Conservation (phyloP, 1,140 invertebrate species). For the Aphelenchoides besseyi region DNA sequence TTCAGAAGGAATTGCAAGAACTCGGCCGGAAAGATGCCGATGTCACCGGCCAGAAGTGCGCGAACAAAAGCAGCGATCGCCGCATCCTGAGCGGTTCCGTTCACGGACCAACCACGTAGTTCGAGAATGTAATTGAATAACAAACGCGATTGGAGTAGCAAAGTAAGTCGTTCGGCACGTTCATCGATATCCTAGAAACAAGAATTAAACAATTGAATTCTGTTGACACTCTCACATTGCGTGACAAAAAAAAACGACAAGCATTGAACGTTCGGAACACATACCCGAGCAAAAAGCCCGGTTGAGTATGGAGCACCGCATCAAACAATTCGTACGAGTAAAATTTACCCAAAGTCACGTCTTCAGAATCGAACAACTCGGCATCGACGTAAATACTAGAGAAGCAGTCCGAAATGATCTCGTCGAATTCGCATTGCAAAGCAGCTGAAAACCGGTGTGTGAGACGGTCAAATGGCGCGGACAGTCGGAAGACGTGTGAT, state of each 20-base stretch:
- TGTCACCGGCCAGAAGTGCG: not conserved
- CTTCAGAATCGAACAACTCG: not conserved
- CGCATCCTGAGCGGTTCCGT: not conserved
- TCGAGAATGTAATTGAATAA: slow-evolving; percentile 11
- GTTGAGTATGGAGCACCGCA: not conserved
- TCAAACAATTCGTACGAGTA: slow-evolving; percentile 15
- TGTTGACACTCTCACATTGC: not conserved
- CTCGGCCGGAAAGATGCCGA: not conserved
- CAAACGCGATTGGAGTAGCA: not conserved
- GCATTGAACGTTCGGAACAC: slow-evolving; percentile 9
- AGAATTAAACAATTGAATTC: not conserved
- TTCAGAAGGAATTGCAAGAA: slow-evolving; percentile 9
- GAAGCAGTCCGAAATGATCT: slow-evolving; percentile 10
- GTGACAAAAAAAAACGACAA: not conserved
- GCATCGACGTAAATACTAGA: not conserved
- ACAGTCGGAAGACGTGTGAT: not conserved
- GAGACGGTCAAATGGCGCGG: not conserved
- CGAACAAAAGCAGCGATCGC: not conserved
- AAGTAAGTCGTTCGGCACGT: not conserved
- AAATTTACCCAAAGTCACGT: not conserved
- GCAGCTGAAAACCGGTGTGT: not conserved
- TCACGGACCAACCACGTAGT: slow-evolving; percentile 7
- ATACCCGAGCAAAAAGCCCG: slow-evolving; percentile 14
- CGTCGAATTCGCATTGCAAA: slow-evolving; percentile 13
- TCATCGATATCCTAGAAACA: slow-evolving; percentile 19